These are phyloP conservation scores for Chamaea fasciata DNA, from an alignment of 2,113 vertebrate species.

Conservation along the genomic window DNA sequence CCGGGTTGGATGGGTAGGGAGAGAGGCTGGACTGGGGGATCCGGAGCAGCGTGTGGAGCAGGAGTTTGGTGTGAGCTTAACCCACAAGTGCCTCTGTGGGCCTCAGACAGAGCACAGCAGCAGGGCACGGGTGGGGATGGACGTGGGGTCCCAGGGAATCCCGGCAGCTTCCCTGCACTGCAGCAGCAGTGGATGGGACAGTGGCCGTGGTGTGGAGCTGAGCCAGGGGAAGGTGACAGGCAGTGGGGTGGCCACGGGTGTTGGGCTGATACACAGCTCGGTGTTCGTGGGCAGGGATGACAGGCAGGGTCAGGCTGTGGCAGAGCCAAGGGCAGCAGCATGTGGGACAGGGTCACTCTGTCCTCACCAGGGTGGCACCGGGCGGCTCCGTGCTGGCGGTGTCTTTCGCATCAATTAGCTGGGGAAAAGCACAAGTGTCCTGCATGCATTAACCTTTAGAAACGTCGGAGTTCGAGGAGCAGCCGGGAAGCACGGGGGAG, in stretches of 20 bases:
- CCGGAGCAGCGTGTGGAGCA: not conserved
- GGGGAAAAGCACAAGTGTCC: not conserved
- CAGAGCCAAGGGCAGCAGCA: not conserved
- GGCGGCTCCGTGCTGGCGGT: not conserved
- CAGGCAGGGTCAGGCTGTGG: not conserved
- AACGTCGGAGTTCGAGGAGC: not conserved
- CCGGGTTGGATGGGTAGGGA: fast-evolving
- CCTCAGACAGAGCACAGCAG: not conserved
- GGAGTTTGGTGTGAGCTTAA: not conserved
- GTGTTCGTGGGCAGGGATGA: not conserved
- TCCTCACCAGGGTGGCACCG: not conserved
- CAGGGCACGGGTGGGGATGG: not conserved
- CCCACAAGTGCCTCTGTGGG: fast-evolving
- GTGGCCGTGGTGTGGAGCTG: not conserved
- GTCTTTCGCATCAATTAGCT: not conserved
- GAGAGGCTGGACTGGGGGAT: not conserved
- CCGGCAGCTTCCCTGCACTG: not conserved
- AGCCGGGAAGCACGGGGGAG: not conserved
- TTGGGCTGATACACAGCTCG: not conserved
- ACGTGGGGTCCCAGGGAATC: not conserved
- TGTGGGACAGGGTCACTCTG: not conserved
- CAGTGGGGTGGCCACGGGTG: not conserved
- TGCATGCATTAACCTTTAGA: constrained; percentile 9
- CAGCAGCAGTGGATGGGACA: not conserved
- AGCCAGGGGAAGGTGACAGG: not conserved